A percentile compares a stretch with the other conserved stretches of the same genome.
Conservation (phyloP, 2,113 vertebrate genomes). For the Bos indicus region DNA sequence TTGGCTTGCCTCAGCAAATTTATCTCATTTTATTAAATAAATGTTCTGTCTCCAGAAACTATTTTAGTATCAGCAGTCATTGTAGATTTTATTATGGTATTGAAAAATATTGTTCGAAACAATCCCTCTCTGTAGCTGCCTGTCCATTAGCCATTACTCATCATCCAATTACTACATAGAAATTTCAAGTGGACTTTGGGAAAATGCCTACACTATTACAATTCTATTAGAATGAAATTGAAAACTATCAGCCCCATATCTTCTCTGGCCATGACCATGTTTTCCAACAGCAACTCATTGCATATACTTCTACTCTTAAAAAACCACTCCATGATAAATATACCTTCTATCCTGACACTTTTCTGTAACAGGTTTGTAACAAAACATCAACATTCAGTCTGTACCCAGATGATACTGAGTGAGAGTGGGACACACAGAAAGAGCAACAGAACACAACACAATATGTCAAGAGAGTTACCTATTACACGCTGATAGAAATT, state of each 20-base stretch:
- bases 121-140: neutral
- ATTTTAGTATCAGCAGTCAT: neutral
- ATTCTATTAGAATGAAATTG: constrained; percentile 21
- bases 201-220: constrained; percentile 15
- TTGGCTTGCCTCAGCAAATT: neutral
- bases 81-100: neutral
- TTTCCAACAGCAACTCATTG: neutral
- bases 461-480: constrained; percentile 15
- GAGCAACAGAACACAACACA: neutral
- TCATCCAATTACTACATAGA: neutral
- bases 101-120: constrained; percentile 2
- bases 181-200: neutral
- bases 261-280: neutral
- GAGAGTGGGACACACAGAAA: neutral
- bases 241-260: neutral
- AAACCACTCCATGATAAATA: neutral
- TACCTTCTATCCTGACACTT: neutral
- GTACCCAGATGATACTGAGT: neutral
- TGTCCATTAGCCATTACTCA: neutral
- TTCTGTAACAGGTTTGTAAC: neutral
- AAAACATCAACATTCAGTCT: neutral
- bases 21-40: constrained; percentile 13
- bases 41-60: neutral
- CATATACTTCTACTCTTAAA: neutral
- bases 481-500: constrained; percentile 31